Evolutionary conservation across 2,113 vertebrate species (phyloP).

Genomic region (Cairina moschata): DNA sequence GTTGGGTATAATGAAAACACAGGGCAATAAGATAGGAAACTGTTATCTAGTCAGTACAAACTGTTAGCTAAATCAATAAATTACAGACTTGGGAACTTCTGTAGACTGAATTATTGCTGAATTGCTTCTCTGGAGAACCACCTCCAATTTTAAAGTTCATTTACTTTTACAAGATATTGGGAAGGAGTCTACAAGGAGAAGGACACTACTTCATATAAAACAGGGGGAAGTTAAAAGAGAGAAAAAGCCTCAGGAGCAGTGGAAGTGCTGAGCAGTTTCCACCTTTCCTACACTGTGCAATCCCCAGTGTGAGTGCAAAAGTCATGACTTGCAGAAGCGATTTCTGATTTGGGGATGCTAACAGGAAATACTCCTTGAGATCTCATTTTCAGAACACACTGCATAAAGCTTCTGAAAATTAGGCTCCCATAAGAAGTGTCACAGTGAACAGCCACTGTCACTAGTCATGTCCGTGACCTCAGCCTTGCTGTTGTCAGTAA

Average conservation of each 20-base stretch:
- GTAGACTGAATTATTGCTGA: constrained; percentile 46
- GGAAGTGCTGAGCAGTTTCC: neutral
- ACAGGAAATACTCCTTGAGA: neutral
- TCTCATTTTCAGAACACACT: neutral
- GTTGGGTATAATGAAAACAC: constrained; percentile 54
- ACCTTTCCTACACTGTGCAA: neutral
- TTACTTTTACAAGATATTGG: constrained; percentile 34
- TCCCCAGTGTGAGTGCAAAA: neutral
- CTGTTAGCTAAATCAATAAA: constrained; percentile 59
- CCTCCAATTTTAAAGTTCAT: constrained; percentile 45
- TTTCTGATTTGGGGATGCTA: constrained; percentile 21
- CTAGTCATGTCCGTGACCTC: neutral
- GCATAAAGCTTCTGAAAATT: constrained; percentile 21
- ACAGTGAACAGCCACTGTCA: neutral
- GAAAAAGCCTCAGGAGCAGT: neutral
- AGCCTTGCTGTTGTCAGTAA: neutral
- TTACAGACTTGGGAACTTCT: constrained; percentile 46
- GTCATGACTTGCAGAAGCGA: neutral
- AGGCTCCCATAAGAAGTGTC: neutral
- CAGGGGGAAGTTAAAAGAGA: neutral
- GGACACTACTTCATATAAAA: neutral
- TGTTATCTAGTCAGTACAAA: constrained; percentile 59
- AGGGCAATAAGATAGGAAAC: constrained; percentile 46
- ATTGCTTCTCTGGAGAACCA: constrained; percentile 36
- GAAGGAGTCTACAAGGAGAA: constrained; percentile 10